Percentiles rank a stretch among this genome's conserved stretches.
phyloP scores from a whole-genome alignment of 2,888 invertebrate species.

The Pachycephus smyrnensis region DNA sequence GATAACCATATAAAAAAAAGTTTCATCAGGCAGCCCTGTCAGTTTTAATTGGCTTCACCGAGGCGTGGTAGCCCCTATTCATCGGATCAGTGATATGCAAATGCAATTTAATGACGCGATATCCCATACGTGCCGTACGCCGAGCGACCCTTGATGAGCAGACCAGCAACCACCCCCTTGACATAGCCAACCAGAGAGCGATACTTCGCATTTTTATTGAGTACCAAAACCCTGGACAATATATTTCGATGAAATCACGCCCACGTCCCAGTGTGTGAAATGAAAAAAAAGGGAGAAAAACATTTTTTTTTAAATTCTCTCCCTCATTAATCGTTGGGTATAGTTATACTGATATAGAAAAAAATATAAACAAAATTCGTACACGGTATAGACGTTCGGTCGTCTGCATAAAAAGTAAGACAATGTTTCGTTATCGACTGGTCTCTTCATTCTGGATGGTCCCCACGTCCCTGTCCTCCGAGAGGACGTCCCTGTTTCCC shows the following conservation, averaged over 20 bases:
- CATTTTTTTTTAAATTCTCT: too few relatives aligned
- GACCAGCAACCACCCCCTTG: neutral
- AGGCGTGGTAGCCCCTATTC: conserved; percentile 53
- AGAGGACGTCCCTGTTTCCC: conserved; percentile 18
- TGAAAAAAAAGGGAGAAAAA: neutral
- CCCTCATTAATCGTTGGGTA: neutral
- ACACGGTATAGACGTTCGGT: neutral
- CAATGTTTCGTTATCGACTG: neutral
- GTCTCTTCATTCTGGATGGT: neutral
- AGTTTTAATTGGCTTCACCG: conserved; percentile 60
- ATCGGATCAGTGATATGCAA: conserved; percentile 60
- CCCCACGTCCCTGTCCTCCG: neutral
- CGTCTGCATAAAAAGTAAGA: neutral
- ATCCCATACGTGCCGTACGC: conserved; percentile 43
- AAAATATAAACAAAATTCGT: neutral
- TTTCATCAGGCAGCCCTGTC: conserved; percentile 47
- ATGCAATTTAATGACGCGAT: conserved; percentile 63
- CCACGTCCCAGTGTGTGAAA: neutral
- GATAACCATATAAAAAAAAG: conserved; percentile 48
- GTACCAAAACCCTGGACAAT: neutral
- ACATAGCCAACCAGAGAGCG: neutral
- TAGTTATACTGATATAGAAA: neutral
- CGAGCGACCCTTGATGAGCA: neutral
- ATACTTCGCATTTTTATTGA: neutral
- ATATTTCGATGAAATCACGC: neutral